phyloP scores from a whole-genome alignment of 2,888 invertebrate genomes.

The Orthonychiurus folsomi region DNA sequence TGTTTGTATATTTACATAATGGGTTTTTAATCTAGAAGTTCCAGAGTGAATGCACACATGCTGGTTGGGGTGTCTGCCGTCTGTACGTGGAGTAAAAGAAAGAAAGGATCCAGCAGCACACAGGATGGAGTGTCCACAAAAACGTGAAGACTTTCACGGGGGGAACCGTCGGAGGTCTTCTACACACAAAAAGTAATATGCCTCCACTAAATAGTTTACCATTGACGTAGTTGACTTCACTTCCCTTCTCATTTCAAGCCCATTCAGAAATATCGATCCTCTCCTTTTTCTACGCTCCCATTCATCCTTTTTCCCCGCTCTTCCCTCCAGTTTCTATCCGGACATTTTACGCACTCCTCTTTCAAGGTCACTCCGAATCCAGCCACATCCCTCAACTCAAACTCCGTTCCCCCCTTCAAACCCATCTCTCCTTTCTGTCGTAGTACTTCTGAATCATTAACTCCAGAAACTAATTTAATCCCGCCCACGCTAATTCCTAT shows the following conservation, averaged over 20 bases:
- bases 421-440: too few relatives aligned
- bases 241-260: background rate
- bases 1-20: background rate
- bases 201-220: background rate
- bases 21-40: background rate
- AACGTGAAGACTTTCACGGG: background rate
- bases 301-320: background rate
- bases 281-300: background rate
- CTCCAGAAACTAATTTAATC: too few relatives aligned
- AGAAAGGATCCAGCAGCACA: too few relatives aligned
- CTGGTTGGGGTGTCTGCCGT: too few relatives aligned
- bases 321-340: background rate
- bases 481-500: too few relatives aligned
- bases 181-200: too few relatives aligned
- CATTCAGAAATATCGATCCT: background rate
- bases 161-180: background rate
- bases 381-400: too few relatives aligned
- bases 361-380: slow-evolving; percentile 1
- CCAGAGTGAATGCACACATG: background rate
- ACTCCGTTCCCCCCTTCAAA: too few relatives aligned
- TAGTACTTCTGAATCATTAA: too few relatives aligned
- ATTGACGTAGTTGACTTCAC: background rate
- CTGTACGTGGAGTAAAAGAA: background rate
- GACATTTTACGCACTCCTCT: background rate
- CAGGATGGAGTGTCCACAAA: background rate